Base-by-base conservation (phyloP, 2,113 vertebrate genomes). In the Microcebus lehilahytsara region DNA sequence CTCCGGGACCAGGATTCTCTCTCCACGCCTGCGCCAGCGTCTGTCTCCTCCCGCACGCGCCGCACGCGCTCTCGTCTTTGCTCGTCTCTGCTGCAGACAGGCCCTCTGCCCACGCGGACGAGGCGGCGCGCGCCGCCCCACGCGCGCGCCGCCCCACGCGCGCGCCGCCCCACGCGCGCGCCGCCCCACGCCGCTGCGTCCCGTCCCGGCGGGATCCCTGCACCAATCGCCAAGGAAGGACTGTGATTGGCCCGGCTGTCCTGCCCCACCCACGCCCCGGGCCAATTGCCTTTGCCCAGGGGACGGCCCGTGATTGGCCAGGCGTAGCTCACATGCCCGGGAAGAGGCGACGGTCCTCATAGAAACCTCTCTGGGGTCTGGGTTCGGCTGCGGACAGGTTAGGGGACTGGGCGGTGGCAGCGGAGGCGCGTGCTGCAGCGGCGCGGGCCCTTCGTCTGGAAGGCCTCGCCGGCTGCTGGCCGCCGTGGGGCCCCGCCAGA, bases 391-490 rank as follows among this genome's bases (percentile, higher is more conserved):
- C 62, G 42, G 64, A 74, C 56, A 34, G 32, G 51, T n/a, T 12
- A 17, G 22, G 58, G 56, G 1, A 2, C 1, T 51, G 40, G 40
- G 11, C 40, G 3, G 11, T 19, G 58, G 22, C 17, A 3, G 9
- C 34, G 46, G 95, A 83, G 58, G 32, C 46, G 13, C 23, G 37
- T 17, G 25, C 56, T 17, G 56, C 72, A 49, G 8, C 23, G 9
- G 19, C 6, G 19, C 46, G 14, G 46, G 10, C 0, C 40, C 22
- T 30, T 6, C 22, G 20, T 19, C 17, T 32, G 5, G 42, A 64
- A 49, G 53, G 23, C 32, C 22, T 17, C 0, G 0, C 8, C 37
- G 25, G 46, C 81, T 58, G 56, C 2, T 0, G 0, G n/a, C 56
- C 67, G 40, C 27, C 1, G 49, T 32, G 51, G 56, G 14, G 3